phyloP scores from a whole-genome alignment of 1,140 invertebrate genomes.

The Metopolophium dirhodum region DNA sequence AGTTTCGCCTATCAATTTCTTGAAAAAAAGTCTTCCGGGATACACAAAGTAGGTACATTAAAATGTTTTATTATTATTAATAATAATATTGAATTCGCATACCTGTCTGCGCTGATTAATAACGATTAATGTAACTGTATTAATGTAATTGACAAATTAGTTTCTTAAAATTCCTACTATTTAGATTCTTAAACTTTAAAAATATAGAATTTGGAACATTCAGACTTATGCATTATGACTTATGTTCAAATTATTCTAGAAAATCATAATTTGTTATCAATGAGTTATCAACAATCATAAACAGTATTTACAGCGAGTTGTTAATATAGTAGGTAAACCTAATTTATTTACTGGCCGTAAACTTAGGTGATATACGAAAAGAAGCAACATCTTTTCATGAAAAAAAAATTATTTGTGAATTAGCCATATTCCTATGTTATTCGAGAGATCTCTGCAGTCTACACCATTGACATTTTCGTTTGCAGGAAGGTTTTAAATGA shows the following conservation, averaged over 20 bases:
- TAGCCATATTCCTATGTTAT: neutral
- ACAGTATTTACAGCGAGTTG: neutral
- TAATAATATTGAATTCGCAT: neutral
- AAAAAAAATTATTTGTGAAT: neutral
- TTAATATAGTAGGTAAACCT: neutral
- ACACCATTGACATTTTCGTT: neutral
- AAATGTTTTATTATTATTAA: too few relatives aligned
- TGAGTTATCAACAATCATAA: neutral
- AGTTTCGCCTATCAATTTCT: neutral
- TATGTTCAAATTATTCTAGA: neutral
- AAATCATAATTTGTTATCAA: neutral
- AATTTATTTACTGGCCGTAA: neutral
- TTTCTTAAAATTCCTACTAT: neutral
- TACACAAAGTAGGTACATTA: neutral
- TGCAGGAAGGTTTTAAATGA: neutral
- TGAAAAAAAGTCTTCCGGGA: neutral
- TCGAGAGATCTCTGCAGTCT: neutral
- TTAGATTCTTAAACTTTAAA: neutral
- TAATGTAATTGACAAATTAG: too few relatives aligned
- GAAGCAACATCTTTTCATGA: neutral
- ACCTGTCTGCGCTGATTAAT: neutral
- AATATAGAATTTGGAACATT: neutral
- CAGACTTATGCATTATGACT: neutral
- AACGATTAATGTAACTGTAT: neutral
- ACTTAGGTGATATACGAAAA: neutral